Evolutionary conservation across 1,140 invertebrate genomes (phyloP).

Genomic region (Tenebrio molitor): DNA sequence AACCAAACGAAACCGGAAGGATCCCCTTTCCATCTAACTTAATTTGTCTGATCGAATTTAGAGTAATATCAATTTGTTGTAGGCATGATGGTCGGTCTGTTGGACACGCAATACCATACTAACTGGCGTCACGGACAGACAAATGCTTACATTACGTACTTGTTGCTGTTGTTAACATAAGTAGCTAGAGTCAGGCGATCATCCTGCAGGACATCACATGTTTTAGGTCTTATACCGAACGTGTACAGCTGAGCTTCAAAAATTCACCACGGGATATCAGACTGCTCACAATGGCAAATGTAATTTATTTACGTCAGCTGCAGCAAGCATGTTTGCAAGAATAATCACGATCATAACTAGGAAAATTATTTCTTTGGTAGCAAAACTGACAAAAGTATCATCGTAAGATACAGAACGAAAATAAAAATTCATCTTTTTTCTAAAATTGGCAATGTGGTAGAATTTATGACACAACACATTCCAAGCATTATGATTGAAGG

Average conservation of each 20-base stretch:
- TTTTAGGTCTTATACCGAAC: slow-evolving; percentile 5
- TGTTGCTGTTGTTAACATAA: slow-evolving; percentile 54
- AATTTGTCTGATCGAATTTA: slow-evolving; percentile 53
- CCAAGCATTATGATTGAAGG: too few relatives aligned
- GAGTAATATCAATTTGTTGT: slow-evolving; percentile 52
- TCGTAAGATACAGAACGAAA: too few relatives aligned
- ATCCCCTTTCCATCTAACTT: slow-evolving; percentile 32
- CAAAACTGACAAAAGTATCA: too few relatives aligned
- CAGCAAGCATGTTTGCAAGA: slow-evolving; percentile 20
- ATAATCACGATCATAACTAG: slow-evolving; percentile 20
- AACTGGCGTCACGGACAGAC: slow-evolving; percentile 53
- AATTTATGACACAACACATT: too few relatives aligned
- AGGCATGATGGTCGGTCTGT: slow-evolving; percentile 33
- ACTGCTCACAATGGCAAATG: slow-evolving; percentile 17
- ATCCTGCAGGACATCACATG: slow-evolving; percentile 33
- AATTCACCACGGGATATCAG: slow-evolving; percentile 20
- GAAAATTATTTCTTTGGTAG: too few relatives aligned
- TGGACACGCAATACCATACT: slow-evolving; percentile 51
- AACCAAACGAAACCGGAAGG: neutral
- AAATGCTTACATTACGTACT: slow-evolving; percentile 54
- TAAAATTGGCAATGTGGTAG: too few relatives aligned
- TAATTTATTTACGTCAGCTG: slow-evolving; percentile 24
- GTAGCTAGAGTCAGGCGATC: slow-evolving; percentile 53
- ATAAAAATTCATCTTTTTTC: too few relatives aligned
- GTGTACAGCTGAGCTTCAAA: slow-evolving; percentile 9